Base-by-base conservation (phyloP, 2,113 vertebrate genomes). In the Colaptes auratus region DNA sequence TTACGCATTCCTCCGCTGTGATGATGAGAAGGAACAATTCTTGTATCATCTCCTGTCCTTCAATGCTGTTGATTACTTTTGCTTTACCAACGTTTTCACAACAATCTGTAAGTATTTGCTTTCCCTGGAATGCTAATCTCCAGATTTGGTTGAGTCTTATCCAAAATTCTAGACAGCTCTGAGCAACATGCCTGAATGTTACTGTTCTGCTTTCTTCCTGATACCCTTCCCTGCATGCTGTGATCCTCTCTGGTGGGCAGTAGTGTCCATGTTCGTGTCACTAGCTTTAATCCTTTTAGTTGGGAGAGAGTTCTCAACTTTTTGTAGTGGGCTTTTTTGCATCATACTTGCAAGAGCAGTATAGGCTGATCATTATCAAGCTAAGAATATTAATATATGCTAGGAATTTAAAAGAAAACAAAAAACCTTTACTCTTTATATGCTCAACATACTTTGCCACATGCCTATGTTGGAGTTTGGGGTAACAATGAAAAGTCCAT, bases 21-120 rank as follows among this genome's bases (percentile, higher is more conserved):
- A 99, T 30, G 99, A 99, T 27, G 99, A 99, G 97, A 99, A 99
- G 96, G 99, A 99, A 93, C 99, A 99, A 89, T 99, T 99, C 96
- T 98, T 99, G 18, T 99, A 99, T 96, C 99, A 99, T 96, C 98
- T 99, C 56, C 98, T 99, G 59, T 99, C 99, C 91, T 99, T 99
- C 96, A 99, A 99, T 52, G 99, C 99, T 7, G 99, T 99, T 25
- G 99, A 99, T 97, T 99, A 99, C 97, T 99, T 99, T 88, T 99
- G 99, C 92, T 99, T 99, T 94, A 99, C 99, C 95, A 99, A 99
- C 74, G 99, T 99, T 97, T 99, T 99, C 96, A 99, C 99, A 76
- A 99, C 99, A 50, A 98, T 99, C 97, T 97, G 99, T 99, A 98
- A 99, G 99, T 98, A 97, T 80, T 86, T 85, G 15, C 63, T 73